Base-by-base conservation (phyloP, 2,888 invertebrate species). In the Rotaria magnacalcarata region DNA sequence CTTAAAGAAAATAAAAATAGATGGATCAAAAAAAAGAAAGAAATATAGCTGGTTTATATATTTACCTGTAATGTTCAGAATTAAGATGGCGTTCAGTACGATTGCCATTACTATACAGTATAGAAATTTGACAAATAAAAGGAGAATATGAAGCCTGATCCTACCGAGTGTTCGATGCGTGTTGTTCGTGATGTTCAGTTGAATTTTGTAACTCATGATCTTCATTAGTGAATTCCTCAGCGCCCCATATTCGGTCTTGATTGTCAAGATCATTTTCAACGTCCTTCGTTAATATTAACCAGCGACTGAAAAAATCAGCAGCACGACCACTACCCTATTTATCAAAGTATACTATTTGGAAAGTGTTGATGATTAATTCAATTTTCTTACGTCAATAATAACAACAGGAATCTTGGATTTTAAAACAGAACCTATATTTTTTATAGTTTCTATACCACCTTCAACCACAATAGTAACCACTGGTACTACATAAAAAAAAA, bases 291-390 rank as follows among this genome's bases (percentile, higher is more conserved):
- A 6, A 47, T 24, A n/a, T 1, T n/a, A 80, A 80, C 24, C 80
- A 80, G 10, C 80, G 80, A 47, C 2, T 24, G 2, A 80, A n/a
- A 43, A 80, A 80, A 24, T 47, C 80, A 24, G 80, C 80, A 6
- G 34, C 80, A 11, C 80, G 21, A n/a, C 80, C 80, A 47, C 80
- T 80, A 14, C 80, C 80, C 80, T 80, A 80, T 24, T 47, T 47
- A 47, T 24, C 0, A 4, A 0, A 47, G 10, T 34, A 19, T 5
- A 67, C 1, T 34, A 16, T 34, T 5, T 41, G 0, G 14, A 16
- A 5, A 67, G 19, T 5, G 24, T 14, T 14, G 27, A 34, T 67
- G 16, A 7, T 41, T 19, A 10, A 4, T 14, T 19, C 19, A 7
- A 19, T 67, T 34, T 47, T 47, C 80, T 47, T 80, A 80, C 80